These are phyloP conservation scores for Lepidocyrtoides sp. DNA, from an alignment of 2,888 invertebrate species.

Conservation along the genomic window DNA sequence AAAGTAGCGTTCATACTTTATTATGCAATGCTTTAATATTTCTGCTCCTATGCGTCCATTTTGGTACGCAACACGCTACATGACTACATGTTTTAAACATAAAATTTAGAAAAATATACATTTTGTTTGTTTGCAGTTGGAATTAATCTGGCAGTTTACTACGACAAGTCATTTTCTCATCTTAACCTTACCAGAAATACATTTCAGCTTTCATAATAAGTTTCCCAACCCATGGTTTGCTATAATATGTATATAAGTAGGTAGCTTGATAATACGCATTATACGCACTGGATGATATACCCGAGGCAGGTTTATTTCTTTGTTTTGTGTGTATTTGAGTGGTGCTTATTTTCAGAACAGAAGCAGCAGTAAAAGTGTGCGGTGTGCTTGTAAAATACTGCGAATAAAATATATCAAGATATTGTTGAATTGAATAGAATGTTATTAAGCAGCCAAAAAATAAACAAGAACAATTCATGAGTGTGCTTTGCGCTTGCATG, in stretches of 20 bases:
- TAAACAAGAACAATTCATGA: constrained; percentile 52
- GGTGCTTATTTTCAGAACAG: constrained; percentile 63
- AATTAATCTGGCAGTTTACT: constrained; percentile 18
- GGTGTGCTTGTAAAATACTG: not conserved
- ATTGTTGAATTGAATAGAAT: constrained; percentile 58
- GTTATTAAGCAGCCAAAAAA: constrained; percentile 37
- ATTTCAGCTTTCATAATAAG: constrained; percentile 27
- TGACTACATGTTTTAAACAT: not conserved
- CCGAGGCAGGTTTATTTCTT: not conserved
- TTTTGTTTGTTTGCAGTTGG: not conserved
- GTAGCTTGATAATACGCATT: not conserved
- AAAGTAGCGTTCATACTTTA: not conserved
- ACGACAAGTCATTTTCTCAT: constrained; percentile 41
- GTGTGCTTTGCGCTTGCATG: constrained; percentile 26
- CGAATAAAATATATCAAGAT: not conserved
- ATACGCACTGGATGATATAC: not conserved
- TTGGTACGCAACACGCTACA: not conserved
- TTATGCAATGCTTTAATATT: constrained; percentile 1
- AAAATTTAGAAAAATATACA: not conserved
- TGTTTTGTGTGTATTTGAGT: constrained; percentile 63
- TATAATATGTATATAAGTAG: not conserved
- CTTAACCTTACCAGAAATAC: constrained; percentile 46
- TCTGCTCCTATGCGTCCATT: not conserved
- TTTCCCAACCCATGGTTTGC: not conserved
- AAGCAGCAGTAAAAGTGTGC: constrained; percentile 11